phyloP scores from a whole-genome alignment of 2,113 vertebrate species.

The Pangasianodon hypophthalmus region DNA sequence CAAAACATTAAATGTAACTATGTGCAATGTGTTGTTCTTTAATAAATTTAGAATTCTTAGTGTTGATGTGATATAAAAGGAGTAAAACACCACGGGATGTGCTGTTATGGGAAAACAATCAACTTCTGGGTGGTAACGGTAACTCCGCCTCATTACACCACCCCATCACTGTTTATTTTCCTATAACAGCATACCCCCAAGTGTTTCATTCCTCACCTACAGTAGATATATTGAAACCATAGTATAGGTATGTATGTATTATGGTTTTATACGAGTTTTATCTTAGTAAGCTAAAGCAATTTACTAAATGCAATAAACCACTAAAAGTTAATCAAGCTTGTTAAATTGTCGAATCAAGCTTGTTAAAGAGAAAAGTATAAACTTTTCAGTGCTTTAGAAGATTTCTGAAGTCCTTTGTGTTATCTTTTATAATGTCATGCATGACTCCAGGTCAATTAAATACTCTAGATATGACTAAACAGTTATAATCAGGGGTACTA shows the following conservation, averaged over 20 bases:
- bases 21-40: neutral
- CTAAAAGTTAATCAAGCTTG: too few relatives aligned
- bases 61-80: neutral
- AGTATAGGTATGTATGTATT: neutral
- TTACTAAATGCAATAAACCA: neutral
- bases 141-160: neutral
- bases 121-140: neutral
- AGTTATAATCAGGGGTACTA: neutral
- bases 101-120: neutral
- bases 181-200: neutral
- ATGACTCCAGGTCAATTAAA: conserved; percentile 33
- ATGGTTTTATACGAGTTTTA: neutral
- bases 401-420: neutral
- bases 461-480: conserved; percentile 24
- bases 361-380: neutral
- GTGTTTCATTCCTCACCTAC: neutral
- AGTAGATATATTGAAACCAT: neutral
- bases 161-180: neutral
- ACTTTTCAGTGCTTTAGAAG: neutral
- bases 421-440: conserved; percentile 16
- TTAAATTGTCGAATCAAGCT: neutral
- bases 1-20: neutral
- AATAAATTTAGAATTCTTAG: neutral
- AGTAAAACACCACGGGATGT: neutral
- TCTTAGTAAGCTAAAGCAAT: neutral